Evolutionary conservation across 2,797 vertebrate genomes (phyloP), one percentile per base, ranked within the genome.

Genomic region (Sciaenops ocellatus): DNA sequence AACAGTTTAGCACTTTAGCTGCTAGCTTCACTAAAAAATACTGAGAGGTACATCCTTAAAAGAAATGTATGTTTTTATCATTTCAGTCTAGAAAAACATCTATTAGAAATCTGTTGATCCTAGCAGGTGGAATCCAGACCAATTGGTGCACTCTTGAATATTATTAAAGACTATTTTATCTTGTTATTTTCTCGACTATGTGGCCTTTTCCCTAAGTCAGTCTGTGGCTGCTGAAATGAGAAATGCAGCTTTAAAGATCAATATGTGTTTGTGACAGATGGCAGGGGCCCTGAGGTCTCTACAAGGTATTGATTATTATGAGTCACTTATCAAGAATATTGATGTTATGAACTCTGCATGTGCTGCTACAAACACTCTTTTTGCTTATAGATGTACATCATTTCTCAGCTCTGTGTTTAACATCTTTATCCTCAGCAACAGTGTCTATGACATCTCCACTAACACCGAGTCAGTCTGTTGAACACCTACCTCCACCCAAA

Each of bases 241-340:
- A 86, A 42, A 28, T 42, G 73, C 57, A 18, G 60, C 80, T 57
- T 50, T 60, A 28, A 26, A 63, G 59, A 88, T 87, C 87, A 83
- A 85, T 78, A 82, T 56, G 80, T 67, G 57, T 79, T 82, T 86
- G 76, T 73, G 71, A 80, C 81, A 79, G 66, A 84, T 42, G 63
- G 69, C 69, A 28, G 77, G 46, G 5, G 24, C 61, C 76, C 57
- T 41, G 34, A 28, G 26, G 62, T 68, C 76, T 61, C 44, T 63
- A 61, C 20, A 11, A 15, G 2, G 18, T 68, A 84, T 88, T 0
- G 77, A 87, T 89, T 82, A 85, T 85, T 51, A 69, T 20, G 63
- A 66, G 60, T 64, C 72, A 69, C 79, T 78, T 67, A 79, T 87
- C 56, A 80, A 74, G 64, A 78, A 46, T 74, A 79, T 76, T 80